A percentile compares a stretch with the other conserved stretches of the same genome.
phyloP scores from a whole-genome alignment of 35 echinoderm and acorn worm species.

The Acanthaster planci region DNA sequence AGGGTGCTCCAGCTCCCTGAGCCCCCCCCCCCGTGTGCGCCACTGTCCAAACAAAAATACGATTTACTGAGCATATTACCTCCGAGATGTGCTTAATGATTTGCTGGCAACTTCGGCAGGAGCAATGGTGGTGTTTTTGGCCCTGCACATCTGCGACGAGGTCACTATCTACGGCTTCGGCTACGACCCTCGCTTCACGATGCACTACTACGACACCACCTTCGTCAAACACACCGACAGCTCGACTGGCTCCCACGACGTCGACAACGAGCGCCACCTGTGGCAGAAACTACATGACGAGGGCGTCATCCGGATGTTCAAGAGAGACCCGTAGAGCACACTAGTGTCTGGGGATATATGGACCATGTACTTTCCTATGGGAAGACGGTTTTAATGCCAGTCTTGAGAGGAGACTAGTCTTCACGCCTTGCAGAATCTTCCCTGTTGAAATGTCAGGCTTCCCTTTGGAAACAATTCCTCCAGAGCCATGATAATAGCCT shows the following conservation, averaged over 20 bases:
- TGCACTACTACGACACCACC: conserved; percentile 89
- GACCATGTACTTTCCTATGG: no score
- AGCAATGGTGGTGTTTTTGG: conserved; percentile 74
- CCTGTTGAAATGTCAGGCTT: not conserved
- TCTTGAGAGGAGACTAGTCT: no score
- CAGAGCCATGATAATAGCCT: not conserved
- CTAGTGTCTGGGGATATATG: no score
- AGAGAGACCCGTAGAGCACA: conserved; percentile 56
- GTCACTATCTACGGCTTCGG: conserved; percentile 92
- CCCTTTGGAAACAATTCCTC: not conserved
- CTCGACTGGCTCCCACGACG: conserved; percentile 75
- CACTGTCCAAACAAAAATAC: not conserved
- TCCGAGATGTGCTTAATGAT: conserved; percentile 41
- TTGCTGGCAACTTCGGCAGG: conserved; percentile 25
- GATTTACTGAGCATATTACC: not conserved
- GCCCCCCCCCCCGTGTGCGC: not conserved
- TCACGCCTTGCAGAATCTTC: not conserved
- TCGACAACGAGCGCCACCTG: conserved; percentile 79
- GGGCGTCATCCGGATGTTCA: conserved; percentile 76
- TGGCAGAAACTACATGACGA: conserved; percentile 88
- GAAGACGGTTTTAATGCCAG: no score
- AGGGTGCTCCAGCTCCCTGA: not conserved
- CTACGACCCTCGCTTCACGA: conserved; percentile 82
- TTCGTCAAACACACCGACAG: conserved; percentile 68
- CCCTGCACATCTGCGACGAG: conserved; percentile 87